Percentiles rank a stretch among this genome's conserved stretches.
phyloP scores from a whole-genome alignment of 2,888 invertebrate species.

The Apamea crenata region DNA sequence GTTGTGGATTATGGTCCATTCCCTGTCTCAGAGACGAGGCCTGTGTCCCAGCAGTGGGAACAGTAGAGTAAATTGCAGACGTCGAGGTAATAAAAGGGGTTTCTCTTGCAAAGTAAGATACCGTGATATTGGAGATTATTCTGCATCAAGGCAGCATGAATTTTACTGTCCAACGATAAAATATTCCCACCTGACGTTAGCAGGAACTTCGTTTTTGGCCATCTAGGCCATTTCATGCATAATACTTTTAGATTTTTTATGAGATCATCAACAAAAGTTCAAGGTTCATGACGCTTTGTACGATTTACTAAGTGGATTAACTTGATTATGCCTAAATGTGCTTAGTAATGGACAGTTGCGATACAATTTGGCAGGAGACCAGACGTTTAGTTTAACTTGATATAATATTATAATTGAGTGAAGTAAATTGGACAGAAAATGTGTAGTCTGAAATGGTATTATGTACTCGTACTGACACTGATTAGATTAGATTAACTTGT shows the following conservation, averaged over 20 bases:
- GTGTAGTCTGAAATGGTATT: conserved; percentile 25
- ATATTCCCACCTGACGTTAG: conserved; percentile 66
- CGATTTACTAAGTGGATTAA: conserved; percentile 65
- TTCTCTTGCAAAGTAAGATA: conserved; percentile 73
- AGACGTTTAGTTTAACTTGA: conserved; percentile 61
- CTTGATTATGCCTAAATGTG: conserved; percentile 62
- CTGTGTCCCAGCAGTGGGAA: too few species aligned
- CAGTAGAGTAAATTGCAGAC: conserved; percentile 3
- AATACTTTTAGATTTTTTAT: conserved; percentile 65
- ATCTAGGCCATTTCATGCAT: conserved; percentile 47
- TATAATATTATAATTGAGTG: conserved; percentile 61
- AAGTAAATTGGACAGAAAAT: conserved; percentile 63
- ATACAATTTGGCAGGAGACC: conserved; percentile 71
- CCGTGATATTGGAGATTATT: conserved; percentile 84
- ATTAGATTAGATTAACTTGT: conserved; percentile 28
- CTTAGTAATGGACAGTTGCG: conserved; percentile 62
- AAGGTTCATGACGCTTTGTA: conserved; percentile 59
- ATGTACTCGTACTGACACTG: conserved; percentile 18
- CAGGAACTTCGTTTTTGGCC: conserved; percentile 66
- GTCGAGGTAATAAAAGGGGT: conserved; percentile 41
- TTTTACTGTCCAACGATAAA: conserved; percentile 77
- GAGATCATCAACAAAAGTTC: conserved; percentile 64
- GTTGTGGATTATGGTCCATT: too few species aligned
- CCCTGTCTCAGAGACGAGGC: too few species aligned
- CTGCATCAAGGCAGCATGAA: conserved; percentile 77